Percentiles rank a stretch among this genome's conserved stretches.
phyloP scores from a whole-genome alignment of 2,113 vertebrate species.

The Eolophus roseicapilla region DNA sequence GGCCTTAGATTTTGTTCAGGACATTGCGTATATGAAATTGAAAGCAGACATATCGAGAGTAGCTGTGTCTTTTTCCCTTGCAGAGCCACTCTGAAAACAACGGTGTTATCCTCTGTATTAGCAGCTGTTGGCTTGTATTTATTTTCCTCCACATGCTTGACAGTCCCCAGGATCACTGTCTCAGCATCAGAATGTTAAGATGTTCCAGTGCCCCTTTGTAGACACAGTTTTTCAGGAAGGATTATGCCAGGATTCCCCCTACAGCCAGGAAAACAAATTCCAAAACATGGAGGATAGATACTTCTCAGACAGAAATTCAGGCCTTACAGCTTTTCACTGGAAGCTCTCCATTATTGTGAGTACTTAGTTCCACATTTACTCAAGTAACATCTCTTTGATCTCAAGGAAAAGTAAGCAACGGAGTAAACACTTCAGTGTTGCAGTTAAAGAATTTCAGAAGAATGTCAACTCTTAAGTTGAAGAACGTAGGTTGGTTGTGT shows the following conservation, averaged over 20 bases:
- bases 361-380: background rate
- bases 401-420: background rate
- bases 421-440: background rate
- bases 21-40: background rate
- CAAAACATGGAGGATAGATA: background rate
- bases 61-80: background rate
- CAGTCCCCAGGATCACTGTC: background rate
- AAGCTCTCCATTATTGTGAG: background rate
- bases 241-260: background rate
- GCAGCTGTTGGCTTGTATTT: background rate
- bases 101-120: rapidly evolving
- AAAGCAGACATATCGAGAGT: background rate
- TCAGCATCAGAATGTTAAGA: background rate
- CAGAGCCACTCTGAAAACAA: background rate
- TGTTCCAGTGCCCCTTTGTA: background rate
- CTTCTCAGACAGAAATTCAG: background rate
- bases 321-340: background rate
- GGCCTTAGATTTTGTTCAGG: background rate
- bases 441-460: background rate
- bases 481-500: background rate
- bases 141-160: background rate
- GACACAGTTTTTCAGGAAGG: background rate
- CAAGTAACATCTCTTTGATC: background rate
- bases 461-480: background rate
- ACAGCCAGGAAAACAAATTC: background rate